These are phyloP conservation scores for Pseudomugil gertrudae DNA, from an alignment of 2,797 vertebrate genomes.

Conservation along the genomic window DNA sequence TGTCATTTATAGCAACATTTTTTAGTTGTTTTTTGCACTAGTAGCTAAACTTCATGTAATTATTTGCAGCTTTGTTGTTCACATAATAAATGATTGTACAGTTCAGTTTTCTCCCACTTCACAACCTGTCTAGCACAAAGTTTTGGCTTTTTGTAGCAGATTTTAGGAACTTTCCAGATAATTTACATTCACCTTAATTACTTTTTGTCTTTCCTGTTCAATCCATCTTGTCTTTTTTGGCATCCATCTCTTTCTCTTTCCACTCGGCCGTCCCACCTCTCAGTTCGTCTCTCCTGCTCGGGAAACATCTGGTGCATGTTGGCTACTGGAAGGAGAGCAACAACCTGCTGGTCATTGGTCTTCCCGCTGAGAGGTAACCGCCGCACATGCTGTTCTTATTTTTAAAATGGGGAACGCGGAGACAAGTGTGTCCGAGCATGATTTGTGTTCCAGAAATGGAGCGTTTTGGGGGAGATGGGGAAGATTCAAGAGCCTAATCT, in stretches of 20 bases:
- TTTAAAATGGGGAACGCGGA: neutral
- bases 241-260: constrained; percentile 4
- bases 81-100: neutral
- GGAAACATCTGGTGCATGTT: constrained; percentile 89
- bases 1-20: no score
- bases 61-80: neutral
- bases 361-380: constrained; percentile 95
- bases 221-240: neutral
- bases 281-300: constrained; percentile 91
- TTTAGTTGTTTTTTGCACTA: no score
- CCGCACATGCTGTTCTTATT: neutral
- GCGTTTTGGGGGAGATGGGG: constrained; percentile 6
- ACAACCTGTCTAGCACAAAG: neutral
- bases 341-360: constrained; percentile 89
- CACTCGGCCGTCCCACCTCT: neutral
- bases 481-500: constrained; percentile 33
- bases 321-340: constrained; percentile 94
- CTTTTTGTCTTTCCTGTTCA: neutral
- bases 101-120: neutral
- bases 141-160: no score
- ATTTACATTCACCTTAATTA: neutral
- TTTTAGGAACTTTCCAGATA: neutral
- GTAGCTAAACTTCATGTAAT: no score
- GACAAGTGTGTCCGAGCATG: neutral
- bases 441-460: neutral